Percentiles rank a stretch among this genome's conserved stretches.
phyloP scores from a whole-genome alignment of 2,113 vertebrate species.

The human (Homo sapiens) region GRCh38 chr3:71400001-71400500 shows the following conservation, averaged over 20 bases:
- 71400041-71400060: neutral
- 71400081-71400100: neutral
- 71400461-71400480: too few species aligned
- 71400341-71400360: constrained; percentile 19
- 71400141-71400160: neutral
- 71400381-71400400: too few species aligned
- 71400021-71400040: neutral
- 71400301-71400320: neutral
- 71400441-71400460: too few species aligned
- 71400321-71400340: neutral
- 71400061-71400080: neutral
- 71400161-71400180: neutral
- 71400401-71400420: too few species aligned
- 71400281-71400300: neutral
- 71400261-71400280: neutral
- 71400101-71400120: neutral
- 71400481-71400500: too few species aligned
- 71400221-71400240: neutral
- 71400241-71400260: neutral
- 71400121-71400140: neutral
- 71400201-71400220: neutral
- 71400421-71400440: too few species aligned
- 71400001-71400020: neutral
- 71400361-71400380: neutral
- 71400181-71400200: neutral